Base-by-base conservation (phyloP, 2,888 invertebrate species). In the Scaptomyza polygonia region DNA sequence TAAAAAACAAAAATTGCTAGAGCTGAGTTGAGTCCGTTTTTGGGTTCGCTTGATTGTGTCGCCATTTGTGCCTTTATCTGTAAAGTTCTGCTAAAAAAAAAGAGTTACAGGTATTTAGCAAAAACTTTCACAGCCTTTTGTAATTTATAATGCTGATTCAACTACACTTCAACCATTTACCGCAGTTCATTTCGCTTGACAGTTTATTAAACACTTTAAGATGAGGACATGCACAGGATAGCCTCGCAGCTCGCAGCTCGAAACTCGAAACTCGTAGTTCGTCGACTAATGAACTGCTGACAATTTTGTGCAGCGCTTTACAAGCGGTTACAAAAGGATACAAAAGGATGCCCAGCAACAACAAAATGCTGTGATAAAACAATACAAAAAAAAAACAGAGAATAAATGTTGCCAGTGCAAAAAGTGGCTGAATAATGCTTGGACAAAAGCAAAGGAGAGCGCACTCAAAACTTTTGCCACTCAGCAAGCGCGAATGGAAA, bases 201-300 rank as follows among this genome's bases (percentile, higher is more conserved):
- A 71, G 70, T 84, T 63, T 73, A 84, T 81, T 84, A 78, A 83
- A 64, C 67, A 55, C 68, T 84, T 78, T 62, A 73, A 80, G 81
- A 69, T 48, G 55, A 45, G 29, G 36, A 2, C 14, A 18, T 8
- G 11, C 12, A 18, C 27, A 52, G 27, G 58, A 44, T 16, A 29
- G 40, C 43, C 48, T 42, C 39, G n/a, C 32, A 29, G 32, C 56
- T 51, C 45, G 39, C 32, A 12, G n/a, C n/a, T 44, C 45, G 58
- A 44, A 52, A 32, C n/a, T 44, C 45, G 58, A 44, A 52, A 47
- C 43, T 58, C 52, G 52, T 44, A 52, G 47, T 58, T 70, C 44
- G 67, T 53, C 77, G 67, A 54, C 77, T 84, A 85, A 81, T 81
- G 81, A 81, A 81, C 86, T 85, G 87, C 82, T 85, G 87, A 86